Evolutionary conservation across 1,140 invertebrate species (phyloP).

Genomic region (Aphaenogaster ashmeadi): DNA sequence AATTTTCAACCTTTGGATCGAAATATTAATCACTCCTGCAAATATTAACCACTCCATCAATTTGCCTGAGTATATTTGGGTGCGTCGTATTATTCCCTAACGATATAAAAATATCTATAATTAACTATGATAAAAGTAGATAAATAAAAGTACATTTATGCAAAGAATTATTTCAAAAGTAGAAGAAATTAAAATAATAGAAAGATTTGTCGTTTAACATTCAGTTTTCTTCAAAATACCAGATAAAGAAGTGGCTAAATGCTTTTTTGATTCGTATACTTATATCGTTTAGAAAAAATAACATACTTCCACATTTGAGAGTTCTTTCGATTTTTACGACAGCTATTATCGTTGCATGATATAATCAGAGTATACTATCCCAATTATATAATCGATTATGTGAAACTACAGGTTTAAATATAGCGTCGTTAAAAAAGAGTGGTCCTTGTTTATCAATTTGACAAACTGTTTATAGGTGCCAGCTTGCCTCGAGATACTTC

Average conservation of each 20-base stretch:
- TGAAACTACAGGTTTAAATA: background rate
- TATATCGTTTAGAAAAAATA: background rate
- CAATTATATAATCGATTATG: conserved; percentile 8
- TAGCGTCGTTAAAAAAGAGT: background rate
- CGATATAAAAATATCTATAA: background rate
- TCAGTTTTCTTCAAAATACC: background rate
- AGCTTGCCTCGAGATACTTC: conserved; percentile 72
- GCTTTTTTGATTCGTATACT: background rate
- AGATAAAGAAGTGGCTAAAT: background rate
- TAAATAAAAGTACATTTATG: background rate
- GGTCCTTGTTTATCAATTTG: background rate
- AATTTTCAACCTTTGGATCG: background rate
- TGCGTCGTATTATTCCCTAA: background rate
- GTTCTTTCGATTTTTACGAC: background rate
- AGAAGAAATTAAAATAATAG: background rate
- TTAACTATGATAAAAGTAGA: background rate
- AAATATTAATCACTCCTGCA: background rate
- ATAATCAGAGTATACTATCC: background rate
- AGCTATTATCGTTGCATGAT: background rate
- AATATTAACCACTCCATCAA: conserved; percentile 16
- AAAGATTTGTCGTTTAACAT: background rate
- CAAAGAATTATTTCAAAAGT: background rate
- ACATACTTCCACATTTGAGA: background rate
- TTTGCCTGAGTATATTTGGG: background rate
- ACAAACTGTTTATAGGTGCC: conserved; percentile 50